phyloP scores from a whole-genome alignment of 2,797 vertebrate genomes.

The Phrynocephalus guinanensis region DNA sequence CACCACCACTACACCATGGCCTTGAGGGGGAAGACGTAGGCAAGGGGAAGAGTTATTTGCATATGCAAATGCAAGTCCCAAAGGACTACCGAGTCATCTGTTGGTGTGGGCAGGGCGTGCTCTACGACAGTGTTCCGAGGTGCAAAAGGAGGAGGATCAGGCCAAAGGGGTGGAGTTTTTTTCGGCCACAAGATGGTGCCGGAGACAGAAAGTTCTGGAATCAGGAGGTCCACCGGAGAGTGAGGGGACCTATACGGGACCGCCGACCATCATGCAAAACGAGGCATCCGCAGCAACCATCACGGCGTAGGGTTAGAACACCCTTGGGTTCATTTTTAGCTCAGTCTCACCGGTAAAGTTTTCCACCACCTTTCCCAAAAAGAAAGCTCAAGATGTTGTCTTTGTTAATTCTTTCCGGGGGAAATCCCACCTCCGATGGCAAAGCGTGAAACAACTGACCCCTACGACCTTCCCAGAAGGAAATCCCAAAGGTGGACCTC shows the following conservation, averaged over 20 bases:
- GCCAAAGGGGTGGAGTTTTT: not conserved
- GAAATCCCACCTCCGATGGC: no score
- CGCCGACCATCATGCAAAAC: not conserved
- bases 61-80: constrained; percentile 18
- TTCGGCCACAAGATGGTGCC: not conserved
- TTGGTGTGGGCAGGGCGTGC: not conserved
- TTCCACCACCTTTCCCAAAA: not conserved
- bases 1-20: not conserved
- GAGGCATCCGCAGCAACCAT: not conserved
- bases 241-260: no score
- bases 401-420: not conserved
- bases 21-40: not conserved
- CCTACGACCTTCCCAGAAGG: not conserved
- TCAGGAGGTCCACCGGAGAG: not conserved
- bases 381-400: no score
- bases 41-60: not conserved
- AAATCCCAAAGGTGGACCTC: not conserved
- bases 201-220: constrained; percentile 2
- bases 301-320: not conserved
- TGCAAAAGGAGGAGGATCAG: not conserved
- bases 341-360: not conserved
- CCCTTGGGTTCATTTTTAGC: not conserved
- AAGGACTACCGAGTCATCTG: not conserved
- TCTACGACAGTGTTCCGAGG: not conserved
- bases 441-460: not conserved